phyloP scores from a whole-genome alignment of 2,888 invertebrate species.

The Adineta ricciae region DNA sequence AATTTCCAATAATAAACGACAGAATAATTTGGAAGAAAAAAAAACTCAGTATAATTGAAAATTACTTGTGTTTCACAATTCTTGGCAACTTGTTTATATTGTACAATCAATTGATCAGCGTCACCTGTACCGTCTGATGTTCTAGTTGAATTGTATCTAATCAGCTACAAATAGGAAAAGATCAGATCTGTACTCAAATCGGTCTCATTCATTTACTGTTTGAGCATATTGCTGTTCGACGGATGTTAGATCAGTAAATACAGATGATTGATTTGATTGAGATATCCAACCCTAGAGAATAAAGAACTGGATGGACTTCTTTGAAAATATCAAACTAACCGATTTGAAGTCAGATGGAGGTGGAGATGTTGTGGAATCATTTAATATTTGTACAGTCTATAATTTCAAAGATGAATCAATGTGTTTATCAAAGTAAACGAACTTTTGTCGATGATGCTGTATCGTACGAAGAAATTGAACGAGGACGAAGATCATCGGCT shows the following conservation, averaged over 20 bases:
- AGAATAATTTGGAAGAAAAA: no score
- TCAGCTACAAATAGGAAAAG: neutral
- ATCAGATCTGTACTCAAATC: neutral
- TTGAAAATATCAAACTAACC: neutral
- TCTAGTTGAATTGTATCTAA: neutral
- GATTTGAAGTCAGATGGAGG: neutral
- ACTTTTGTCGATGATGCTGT: neutral
- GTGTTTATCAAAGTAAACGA: no score
- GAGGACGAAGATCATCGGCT: conserved; percentile 14
- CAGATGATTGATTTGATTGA: neutral
- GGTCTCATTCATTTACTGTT: neutral
- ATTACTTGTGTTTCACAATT: neutral
- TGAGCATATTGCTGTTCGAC: conserved; percentile 11
- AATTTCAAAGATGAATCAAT: neutral
- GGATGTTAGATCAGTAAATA: neutral
- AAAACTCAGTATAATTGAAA: neutral
- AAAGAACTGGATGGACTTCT: neutral
- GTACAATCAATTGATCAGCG: neutral
- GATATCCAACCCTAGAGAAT: neutral
- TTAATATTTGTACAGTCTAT: neutral
- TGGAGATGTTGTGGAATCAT: neutral
- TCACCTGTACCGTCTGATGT: neutral
- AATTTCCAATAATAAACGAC: neutral
- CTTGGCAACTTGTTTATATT: neutral
- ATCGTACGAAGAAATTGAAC: neutral